phyloP scores from a whole-genome alignment of 2,113 vertebrate genomes.

The Chrysochloris asiatica region DNA sequence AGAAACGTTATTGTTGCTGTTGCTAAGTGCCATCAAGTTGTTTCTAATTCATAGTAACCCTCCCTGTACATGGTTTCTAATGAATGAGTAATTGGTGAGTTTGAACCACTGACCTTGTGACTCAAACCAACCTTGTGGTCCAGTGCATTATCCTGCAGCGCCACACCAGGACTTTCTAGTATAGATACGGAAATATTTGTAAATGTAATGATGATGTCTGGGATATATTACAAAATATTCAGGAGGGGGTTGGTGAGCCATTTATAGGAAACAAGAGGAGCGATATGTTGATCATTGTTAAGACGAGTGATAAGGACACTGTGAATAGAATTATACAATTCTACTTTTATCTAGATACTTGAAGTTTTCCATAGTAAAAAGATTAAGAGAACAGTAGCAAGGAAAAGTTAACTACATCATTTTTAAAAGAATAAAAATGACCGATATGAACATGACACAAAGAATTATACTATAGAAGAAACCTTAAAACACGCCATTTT shows the following conservation, averaged over 20 bases:
- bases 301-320: neutral
- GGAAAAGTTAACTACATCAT: neutral
- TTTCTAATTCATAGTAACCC: too few species aligned
- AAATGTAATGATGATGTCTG: neutral
- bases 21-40: too few species aligned
- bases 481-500: neutral
- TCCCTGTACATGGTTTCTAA: too few species aligned
- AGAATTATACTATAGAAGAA: neutral
- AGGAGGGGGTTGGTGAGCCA: neutral
- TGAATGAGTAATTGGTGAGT: too few species aligned
- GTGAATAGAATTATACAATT: neutral
- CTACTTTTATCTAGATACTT: neutral
- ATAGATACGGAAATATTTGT: neutral
- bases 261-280: neutral
- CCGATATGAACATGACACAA: neutral
- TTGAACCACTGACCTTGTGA: too few species aligned
- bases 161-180: too few species aligned
- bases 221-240: neutral
- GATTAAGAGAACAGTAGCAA: neutral
- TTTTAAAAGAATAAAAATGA: neutral
- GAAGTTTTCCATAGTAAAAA: neutral
- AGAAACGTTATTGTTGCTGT: too few species aligned
- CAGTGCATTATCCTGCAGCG: too few species aligned
- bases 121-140: too few species aligned
- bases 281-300: neutral